Percentiles rank a stretch among this genome's conserved stretches.
phyloP scores from a whole-genome alignment of 2,888 invertebrate species.

The Altica lythri region DNA sequence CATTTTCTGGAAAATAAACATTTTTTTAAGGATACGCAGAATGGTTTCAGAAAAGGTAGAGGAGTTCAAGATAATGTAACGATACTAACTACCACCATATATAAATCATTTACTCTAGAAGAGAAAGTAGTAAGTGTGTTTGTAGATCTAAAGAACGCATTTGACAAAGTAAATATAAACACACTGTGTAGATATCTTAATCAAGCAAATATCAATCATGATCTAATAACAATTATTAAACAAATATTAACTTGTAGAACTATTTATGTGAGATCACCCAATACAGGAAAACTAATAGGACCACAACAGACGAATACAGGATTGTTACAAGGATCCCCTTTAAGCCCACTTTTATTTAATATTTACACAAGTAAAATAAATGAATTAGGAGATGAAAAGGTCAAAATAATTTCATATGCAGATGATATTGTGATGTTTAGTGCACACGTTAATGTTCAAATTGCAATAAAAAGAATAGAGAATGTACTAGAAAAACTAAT shows the following conservation, averaged over 20 bases:
- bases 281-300: not conserved
- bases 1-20: conserved; percentile 3
- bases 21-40: not conserved
- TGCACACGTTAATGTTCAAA: not conserved
- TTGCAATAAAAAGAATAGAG: conserved; percentile 2
- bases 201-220: not conserved
- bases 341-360: conserved; percentile 19
- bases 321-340: conserved; percentile 16
- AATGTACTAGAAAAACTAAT: conserved; percentile 5
- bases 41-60: conserved; percentile 13
- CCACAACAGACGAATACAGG: conserved; percentile 4
- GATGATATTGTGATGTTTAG: conserved; percentile 13
- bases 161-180: conserved; percentile 10
- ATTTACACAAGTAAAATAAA: conserved; percentile 9
- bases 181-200: not conserved
- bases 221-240: conserved; percentile 6
- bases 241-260: conserved; percentile 1
- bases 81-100: not conserved
- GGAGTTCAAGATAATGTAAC: conserved; percentile 4
- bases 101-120: not conserved
- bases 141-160: conserved; percentile 8
- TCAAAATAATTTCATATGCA: conserved; percentile 12
- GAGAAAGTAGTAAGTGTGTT: conserved; percentile 1
- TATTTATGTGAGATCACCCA: conserved; percentile 2
- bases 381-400: conserved; percentile 5